Conservation (phyloP, 30 jellyfish, hydroid and myxozoan genomes). For the Turritopsis rubra region DNA sequence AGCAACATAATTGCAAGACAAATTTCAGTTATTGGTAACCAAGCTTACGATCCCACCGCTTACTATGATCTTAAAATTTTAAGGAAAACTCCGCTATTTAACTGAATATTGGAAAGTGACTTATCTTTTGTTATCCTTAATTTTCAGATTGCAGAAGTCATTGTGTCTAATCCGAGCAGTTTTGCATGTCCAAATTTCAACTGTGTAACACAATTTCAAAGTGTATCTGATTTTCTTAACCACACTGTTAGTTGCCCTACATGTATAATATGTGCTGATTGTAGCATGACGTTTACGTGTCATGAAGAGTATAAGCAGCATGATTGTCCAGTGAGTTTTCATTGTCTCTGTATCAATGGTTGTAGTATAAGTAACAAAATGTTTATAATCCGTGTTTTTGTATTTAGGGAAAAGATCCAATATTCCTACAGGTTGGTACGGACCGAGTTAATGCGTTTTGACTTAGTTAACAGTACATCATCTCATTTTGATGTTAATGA, state of each 20-base stretch:
- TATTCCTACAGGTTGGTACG: background rate
- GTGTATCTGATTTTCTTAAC: background rate
- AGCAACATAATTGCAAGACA: too few species aligned
- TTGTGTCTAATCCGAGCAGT: background rate
- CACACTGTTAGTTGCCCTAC: constrained; percentile 12
- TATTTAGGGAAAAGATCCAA: constrained; percentile 4
- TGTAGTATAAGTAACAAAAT: too few species aligned
- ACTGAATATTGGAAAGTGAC: background rate
- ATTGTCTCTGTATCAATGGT: too few species aligned
- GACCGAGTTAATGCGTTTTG: too few species aligned
- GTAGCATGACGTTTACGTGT: constrained; percentile 5
- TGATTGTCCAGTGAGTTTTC: constrained; percentile 14
- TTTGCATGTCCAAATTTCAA: constrained; percentile 16
- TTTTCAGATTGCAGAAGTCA: background rate
- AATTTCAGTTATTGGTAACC: too few species aligned
- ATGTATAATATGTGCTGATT: constrained; percentile 14
- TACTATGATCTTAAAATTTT: too few species aligned
- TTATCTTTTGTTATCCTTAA: too few species aligned
- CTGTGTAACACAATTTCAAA: background rate
- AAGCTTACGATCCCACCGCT: too few species aligned
- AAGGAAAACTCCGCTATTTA: background rate
- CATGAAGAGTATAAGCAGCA: background rate
- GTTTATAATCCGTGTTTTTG: too few species aligned
- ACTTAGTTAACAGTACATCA: too few species aligned
- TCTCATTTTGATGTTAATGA: too few species aligned